These are phyloP conservation scores for Yasuhikotakia modesta DNA, from an alignment of 2,797 vertebrate genomes.

Conservation along the genomic window DNA sequence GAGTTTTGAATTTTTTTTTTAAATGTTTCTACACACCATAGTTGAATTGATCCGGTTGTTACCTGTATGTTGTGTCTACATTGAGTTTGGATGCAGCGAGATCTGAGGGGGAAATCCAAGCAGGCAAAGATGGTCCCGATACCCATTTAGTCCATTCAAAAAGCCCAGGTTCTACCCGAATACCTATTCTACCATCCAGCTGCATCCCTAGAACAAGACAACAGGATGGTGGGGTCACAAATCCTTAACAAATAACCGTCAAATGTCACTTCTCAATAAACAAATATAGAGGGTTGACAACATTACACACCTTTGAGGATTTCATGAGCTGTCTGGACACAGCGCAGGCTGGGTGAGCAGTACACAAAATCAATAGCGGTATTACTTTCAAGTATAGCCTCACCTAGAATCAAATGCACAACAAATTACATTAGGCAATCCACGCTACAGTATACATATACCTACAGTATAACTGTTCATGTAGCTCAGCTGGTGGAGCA, in stretches of 20 bases:
- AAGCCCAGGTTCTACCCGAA: conserved; percentile 91
- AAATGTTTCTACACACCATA: too few relatives aligned
- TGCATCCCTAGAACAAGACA: conserved; percentile 82
- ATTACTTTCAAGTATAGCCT: conserved; percentile 91
- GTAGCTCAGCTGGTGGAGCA: too few relatives aligned
- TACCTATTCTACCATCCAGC: conserved; percentile 88
- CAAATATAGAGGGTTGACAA: not conserved
- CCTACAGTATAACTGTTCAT: too few relatives aligned
- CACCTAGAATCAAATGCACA: conserved; percentile 74
- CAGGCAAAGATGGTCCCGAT: conserved; percentile 86
- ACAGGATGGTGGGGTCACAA: not conserved
- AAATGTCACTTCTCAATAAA: not conserved
- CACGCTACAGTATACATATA: not conserved
- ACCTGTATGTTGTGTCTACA: conserved; percentile 98
- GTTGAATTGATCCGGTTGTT: conserved; percentile 21
- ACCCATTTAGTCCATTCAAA: conserved; percentile 99
- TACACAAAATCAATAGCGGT: conserved; percentile 90
- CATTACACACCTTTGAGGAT: conserved; percentile 86
- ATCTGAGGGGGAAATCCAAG: conserved; percentile 88
- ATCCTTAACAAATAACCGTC: not conserved
- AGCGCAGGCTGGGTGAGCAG: conserved; percentile 96
- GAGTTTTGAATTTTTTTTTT: too few relatives aligned
- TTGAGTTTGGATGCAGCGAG: conserved; percentile 87
- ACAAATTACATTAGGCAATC: not conserved
- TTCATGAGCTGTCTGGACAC: conserved; percentile 93